Evolutionary conservation across 2,888 invertebrate genomes (phyloP).

Genomic region (Drosophila nigritarsus): DNA sequence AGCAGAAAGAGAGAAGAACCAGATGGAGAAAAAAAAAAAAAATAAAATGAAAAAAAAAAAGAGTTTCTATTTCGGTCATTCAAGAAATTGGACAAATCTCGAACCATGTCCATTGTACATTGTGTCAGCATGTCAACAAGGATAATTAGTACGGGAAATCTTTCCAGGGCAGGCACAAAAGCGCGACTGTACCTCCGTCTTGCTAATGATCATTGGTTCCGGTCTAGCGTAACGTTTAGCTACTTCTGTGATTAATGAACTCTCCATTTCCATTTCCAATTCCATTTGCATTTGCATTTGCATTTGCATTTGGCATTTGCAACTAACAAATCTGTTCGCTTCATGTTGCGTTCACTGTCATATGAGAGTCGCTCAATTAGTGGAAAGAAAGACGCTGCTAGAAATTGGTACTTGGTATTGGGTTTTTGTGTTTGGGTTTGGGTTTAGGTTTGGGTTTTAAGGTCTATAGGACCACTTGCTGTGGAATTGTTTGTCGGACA

Average conservation of each 20-base stretch:
- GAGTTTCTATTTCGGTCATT: conserved; percentile 50
- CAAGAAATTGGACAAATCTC: conserved; percentile 23
- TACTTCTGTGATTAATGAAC: conserved; percentile 70
- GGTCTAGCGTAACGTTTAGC: conserved; percentile 43
- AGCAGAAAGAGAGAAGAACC: neutral
- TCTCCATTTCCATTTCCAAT: conserved; percentile 1
- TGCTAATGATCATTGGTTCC: conserved; percentile 78
- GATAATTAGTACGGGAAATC: conserved; percentile 54
- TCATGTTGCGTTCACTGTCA: conserved; percentile 69
- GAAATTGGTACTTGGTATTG: neutral
- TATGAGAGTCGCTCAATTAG: conserved; percentile 75
- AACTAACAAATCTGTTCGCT: conserved; percentile 43
- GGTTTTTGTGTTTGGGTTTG: neutral
- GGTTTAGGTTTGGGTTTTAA: conserved; percentile 3
- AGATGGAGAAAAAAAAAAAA: neutral
- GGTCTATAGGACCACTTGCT: conserved; percentile 65
- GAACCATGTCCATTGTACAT: conserved; percentile 16
- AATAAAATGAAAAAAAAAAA: conserved; percentile 31
- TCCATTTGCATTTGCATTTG: conserved; percentile 8
- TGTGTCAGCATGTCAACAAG: conserved; percentile 45
- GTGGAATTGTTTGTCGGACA: conserved; percentile 58
- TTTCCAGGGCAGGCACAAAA: conserved; percentile 43
- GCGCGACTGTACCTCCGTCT: conserved; percentile 34
- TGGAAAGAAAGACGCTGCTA: conserved; percentile 14
- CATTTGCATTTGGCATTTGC: conserved; percentile 53